Percentiles rank a stretch among this genome's conserved stretches.
Evolutionary conservation across 1,140 invertebrate species (phyloP).

Genomic region (Aphaenogaster floridana): DNA sequence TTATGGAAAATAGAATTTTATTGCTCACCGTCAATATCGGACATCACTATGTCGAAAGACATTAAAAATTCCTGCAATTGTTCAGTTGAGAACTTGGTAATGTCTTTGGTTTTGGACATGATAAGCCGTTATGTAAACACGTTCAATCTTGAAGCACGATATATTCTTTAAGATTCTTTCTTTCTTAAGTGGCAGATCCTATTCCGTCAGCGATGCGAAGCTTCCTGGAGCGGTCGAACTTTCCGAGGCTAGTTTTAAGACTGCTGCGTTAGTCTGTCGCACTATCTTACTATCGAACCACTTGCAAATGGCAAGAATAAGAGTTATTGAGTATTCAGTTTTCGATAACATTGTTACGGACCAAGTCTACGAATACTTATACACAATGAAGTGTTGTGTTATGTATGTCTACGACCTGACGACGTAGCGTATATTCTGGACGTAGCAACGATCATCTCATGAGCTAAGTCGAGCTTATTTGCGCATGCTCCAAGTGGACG

Average conservation of each 20-base stretch:
- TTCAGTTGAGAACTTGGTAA: constrained; percentile 54
- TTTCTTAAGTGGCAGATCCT: neutral
- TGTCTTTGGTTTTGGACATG: constrained; percentile 67
- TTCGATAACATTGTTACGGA: neutral
- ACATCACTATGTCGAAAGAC: constrained; percentile 85
- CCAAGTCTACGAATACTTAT: neutral
- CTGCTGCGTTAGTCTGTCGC: neutral
- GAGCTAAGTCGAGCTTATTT: neutral
- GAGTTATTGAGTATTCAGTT: neutral
- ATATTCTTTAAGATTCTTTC: too few species aligned
- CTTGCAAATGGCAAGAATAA: neutral
- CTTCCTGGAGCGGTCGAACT: neutral
- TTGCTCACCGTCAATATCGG: constrained; percentile 85
- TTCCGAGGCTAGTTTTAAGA: neutral
- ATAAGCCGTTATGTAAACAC: neutral
- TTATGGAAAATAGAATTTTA: neutral
- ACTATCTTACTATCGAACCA: neutral
- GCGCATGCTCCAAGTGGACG: neutral
- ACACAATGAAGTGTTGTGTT: neutral
- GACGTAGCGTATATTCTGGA: neutral
- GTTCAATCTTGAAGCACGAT: neutral
- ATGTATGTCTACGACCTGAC: neutral
- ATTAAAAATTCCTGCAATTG: constrained; percentile 81
- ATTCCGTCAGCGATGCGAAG: neutral
- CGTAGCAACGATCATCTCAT: neutral